phyloP scores from a whole-genome alignment of 2,797 vertebrate genomes.

The Dallia pectoralis region DNA sequence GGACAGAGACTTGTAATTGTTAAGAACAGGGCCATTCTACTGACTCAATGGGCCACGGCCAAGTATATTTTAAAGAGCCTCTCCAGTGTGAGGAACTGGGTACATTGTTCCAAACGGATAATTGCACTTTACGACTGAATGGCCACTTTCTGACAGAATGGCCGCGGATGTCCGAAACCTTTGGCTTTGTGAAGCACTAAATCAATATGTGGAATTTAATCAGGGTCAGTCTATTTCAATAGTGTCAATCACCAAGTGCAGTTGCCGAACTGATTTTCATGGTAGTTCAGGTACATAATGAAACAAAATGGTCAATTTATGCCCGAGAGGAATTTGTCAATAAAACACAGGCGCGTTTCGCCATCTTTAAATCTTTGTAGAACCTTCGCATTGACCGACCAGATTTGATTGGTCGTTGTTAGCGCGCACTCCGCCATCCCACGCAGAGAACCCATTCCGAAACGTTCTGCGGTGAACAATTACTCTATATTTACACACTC shows the following conservation, averaged over 20 bases:
- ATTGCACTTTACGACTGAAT: slow-evolving; percentile 35
- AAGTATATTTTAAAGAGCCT: slow-evolving; percentile 28
- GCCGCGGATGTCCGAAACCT: slow-evolving; percentile 17
- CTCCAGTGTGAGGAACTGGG: slow-evolving; percentile 29
- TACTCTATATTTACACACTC: not conserved
- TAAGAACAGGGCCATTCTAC: slow-evolving; percentile 18
- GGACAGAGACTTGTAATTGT: slow-evolving; percentile 9
- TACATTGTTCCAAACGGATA: slow-evolving; percentile 32
- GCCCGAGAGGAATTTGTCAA: not conserved
- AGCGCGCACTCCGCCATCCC: too few species aligned
- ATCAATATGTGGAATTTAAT: slow-evolving; percentile 38
- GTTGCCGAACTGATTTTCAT: slow-evolving; percentile 7
- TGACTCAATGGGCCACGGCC: slow-evolving; percentile 22
- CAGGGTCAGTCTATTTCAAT: slow-evolving; percentile 10
- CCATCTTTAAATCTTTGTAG: not conserved
- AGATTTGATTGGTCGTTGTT: not conserved
- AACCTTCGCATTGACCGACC: not conserved
- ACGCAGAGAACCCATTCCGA: slow-evolving; percentile 29
- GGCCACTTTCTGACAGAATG: slow-evolving; percentile 27
- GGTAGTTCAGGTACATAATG: slow-evolving; percentile 17
- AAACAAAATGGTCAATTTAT: not conserved
- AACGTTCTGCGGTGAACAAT: not conserved
- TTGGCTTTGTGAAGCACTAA: slow-evolving; percentile 27
- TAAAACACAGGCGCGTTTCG: not conserved
- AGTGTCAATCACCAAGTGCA: slow-evolving; percentile 20